Base-by-base conservation (phyloP, 1,140 invertebrate genomes). In the Caenorhabditis elegans region DNA sequence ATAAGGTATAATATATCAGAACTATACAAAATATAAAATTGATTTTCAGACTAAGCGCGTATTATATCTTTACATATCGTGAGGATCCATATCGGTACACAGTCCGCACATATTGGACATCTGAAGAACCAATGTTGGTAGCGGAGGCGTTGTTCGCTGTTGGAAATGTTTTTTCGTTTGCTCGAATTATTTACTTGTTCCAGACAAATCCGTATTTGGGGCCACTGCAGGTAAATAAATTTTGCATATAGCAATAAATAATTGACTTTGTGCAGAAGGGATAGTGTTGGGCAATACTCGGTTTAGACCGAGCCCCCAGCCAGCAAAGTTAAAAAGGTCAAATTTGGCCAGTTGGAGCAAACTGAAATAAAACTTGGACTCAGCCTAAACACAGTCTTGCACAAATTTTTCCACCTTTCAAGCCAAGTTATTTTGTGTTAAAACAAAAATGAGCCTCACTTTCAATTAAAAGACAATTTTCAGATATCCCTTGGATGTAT, bases 401-500 rank as follows among this genome's bases (percentile, higher is more conserved):
- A n/a, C n/a, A n/a, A n/a, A n/a, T n/a, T n/a, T n/a, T n/a, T n/a
- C n/a, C n/a, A n/a, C n/a, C n/a, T n/a, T n/a, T n/a, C n/a, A n/a
- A n/a, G n/a, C n/a, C n/a, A n/a, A n/a, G n/a, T n/a, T n/a, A n/a
- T n/a, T n/a, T n/a, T n/a, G n/a, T n/a, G n/a, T n/a, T n/a, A n/a
- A n/a, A n/a, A n/a, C n/a, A n/a, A n/a, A n/a, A n/a, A n/a, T n/a
- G n/a, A n/a, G n/a, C n/a, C n/a, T n/a, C n/a, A n/a, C n/a, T n/a
- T n/a, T n/a, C n/a, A n/a, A n/a, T n/a, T n/a, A n/a, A n/a, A n/a
- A n/a, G n/a, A n/a, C n/a, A n/a, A n/a, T n/a, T 47, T 86, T 76
- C 81, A 86, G 78, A 92, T 92, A n/a, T 92, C 92, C 0, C 87
- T 92, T 10, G 92, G 92, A 17, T 91, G 91, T 78, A 92, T 92